Evolutionary conservation across 1,140 invertebrate species (phyloP).

Genomic region (Drosophila tsacasi): DNA sequence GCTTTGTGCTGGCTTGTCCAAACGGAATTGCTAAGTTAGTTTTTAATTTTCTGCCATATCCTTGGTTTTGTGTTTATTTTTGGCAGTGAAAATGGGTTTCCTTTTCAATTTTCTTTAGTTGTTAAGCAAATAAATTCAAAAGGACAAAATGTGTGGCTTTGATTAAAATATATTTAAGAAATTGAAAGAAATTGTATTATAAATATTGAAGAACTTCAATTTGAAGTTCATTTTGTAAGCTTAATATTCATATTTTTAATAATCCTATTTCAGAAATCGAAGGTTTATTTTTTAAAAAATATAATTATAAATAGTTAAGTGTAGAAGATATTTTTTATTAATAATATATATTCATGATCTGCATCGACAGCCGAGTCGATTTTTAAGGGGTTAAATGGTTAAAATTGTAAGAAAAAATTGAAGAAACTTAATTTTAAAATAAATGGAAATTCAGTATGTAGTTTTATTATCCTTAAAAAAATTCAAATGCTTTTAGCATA

Average conservation of each 20-base stretch:
- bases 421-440: too few relatives aligned
- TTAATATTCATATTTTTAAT: not conserved
- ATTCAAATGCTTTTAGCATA: too few relatives aligned
- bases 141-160: not conserved
- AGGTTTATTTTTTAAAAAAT: not conserved
- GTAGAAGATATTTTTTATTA: too few relatives aligned
- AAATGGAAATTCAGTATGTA: too few relatives aligned
- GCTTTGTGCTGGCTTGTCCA: conserved; percentile 12
- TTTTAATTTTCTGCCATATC: conserved; percentile 18
- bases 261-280: not conserved
- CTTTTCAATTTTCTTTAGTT: not conserved
- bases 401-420: too few relatives aligned
- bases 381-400: too few relatives aligned
- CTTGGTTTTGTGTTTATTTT: not conserved
- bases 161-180: too few relatives aligned
- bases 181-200: not conserved
- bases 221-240: not conserved
- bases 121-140: not conserved
- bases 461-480: too few relatives aligned
- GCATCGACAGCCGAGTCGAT: too few relatives aligned
- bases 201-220: not conserved
- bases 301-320: too few relatives aligned
- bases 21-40: conserved; percentile 18
- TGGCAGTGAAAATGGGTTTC: not conserved
- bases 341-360: too few relatives aligned